A percentile compares a stretch with the other conserved stretches of the same genome.
Conservation (phyloP, 2,113 vertebrate genomes). For the Labrus mixtus region DNA sequence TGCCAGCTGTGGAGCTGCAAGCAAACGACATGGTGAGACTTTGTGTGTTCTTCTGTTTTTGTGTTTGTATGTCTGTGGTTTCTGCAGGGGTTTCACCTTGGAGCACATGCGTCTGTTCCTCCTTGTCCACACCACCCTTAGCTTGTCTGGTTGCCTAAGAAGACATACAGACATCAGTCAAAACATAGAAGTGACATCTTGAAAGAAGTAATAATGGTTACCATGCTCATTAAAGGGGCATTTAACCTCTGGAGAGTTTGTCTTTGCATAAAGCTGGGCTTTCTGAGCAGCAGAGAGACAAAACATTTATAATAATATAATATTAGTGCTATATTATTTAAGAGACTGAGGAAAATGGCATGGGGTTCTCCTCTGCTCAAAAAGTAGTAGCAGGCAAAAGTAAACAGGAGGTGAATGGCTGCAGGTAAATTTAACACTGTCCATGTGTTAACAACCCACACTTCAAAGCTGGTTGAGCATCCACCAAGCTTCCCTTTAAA, state of each 20-base stretch:
- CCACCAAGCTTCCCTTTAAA: neutral
- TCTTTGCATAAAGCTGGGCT: neutral
- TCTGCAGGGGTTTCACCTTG: conserved; percentile 81
- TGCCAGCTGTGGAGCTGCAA: conserved; percentile 91
- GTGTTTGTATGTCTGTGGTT: conserved; percentile 2
- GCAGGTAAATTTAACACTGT: too few species aligned
- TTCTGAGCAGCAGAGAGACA: neutral
- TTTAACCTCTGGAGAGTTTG: neutral
- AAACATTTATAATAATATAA: too few species aligned
- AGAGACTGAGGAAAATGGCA: neutral
- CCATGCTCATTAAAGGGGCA: neutral
- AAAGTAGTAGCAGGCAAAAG: neutral
- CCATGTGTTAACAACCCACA: too few species aligned
- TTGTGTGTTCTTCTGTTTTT: conserved; percentile 6
- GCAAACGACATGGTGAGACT: conserved; percentile 28
- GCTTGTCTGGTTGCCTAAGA: conserved; percentile 91
- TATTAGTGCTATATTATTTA: too few species aligned
- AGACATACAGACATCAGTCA: conserved; percentile 44
- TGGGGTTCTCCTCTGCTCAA: neutral
- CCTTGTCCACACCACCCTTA: conserved; percentile 92
- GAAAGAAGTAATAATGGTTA: neutral
- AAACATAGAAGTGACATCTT: conserved; percentile 16
- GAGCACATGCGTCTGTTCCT: conserved; percentile 92
- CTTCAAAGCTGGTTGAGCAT: neutral
- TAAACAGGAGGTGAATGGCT: too few species aligned